Evolutionary conservation across 2,797 vertebrate genomes (phyloP).

Genomic region (Telmatherina bonti): DNA sequence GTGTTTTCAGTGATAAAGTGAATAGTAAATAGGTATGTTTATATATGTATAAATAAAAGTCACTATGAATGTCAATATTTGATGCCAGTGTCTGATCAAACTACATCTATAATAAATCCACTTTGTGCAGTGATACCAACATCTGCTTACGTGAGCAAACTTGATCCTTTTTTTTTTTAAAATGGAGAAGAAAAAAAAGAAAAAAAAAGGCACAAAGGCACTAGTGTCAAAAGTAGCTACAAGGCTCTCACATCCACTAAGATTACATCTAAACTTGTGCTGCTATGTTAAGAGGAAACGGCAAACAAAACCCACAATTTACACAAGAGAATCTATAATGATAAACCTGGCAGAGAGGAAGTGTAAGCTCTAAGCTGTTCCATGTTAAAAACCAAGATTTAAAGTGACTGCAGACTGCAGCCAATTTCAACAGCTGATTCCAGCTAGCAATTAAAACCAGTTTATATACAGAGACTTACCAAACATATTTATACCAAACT

Average conservation of each 20-base stretch:
- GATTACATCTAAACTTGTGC: slow-evolving; percentile 56
- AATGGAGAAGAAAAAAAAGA: slow-evolving; percentile 16
- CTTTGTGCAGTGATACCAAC: slow-evolving; percentile 53
- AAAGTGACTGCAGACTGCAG: slow-evolving; percentile 43
- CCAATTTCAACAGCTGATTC: slow-evolving; percentile 34
- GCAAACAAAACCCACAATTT: slow-evolving; percentile 23
- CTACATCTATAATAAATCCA: slow-evolving; percentile 43
- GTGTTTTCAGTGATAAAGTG: slow-evolving; percentile 52
- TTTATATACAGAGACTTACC: slow-evolving; percentile 68
- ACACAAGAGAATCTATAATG: slow-evolving; percentile 24
- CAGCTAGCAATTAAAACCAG: slow-evolving; percentile 56
- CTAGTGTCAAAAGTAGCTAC: slow-evolving; percentile 70
- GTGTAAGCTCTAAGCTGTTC: slow-evolving; percentile 48
- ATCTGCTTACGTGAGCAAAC: slow-evolving; percentile 51
- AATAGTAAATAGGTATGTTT: slow-evolving; percentile 23
- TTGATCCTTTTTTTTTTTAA: slow-evolving; percentile 48
- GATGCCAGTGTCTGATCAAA: slow-evolving; percentile 52
- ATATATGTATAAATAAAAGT: slow-evolving; percentile 1
- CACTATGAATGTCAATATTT: slow-evolving; percentile 20
- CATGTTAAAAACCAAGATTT: slow-evolving; percentile 53
- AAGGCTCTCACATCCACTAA: slow-evolving; percentile 68
- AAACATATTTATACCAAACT: slow-evolving; percentile 44
- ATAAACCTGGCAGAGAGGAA: slow-evolving; percentile 38
- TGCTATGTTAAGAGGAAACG: slow-evolving; percentile 55
- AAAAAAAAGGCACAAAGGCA: slow-evolving; percentile 73